These are phyloP conservation scores for Cirrhinus molitorella DNA, from an alignment of 2,797 vertebrate species.

Conservation along the genomic window DNA sequence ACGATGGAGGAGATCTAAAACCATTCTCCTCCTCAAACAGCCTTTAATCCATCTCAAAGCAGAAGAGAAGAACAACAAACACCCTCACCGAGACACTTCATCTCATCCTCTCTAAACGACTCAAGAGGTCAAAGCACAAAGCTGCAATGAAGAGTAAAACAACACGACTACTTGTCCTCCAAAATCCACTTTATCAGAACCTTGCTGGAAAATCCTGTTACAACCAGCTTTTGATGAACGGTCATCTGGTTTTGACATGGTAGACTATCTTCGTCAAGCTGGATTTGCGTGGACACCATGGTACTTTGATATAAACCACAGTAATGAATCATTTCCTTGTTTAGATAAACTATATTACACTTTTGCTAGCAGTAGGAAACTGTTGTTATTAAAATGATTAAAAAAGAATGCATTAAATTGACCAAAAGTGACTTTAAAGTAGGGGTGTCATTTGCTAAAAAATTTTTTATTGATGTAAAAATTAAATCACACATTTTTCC, in stretches of 20 bases:
- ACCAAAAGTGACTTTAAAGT: too few relatives aligned
- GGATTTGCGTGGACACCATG: not conserved
- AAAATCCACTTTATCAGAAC: not conserved
- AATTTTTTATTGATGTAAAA: too few relatives aligned
- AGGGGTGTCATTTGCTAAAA: too few relatives aligned
- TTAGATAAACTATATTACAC: not conserved
- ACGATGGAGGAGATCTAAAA: not conserved
- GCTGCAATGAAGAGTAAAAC: not conserved
- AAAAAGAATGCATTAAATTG: not conserved
- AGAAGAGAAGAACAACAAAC: slow-evolving; percentile 57
- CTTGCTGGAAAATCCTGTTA: not conserved
- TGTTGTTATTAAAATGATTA: not conserved
- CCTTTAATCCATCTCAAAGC: slow-evolving; percentile 69
- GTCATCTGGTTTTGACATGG: not conserved
- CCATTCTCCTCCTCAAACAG: slow-evolving; percentile 67
- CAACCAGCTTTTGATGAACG: not conserved
- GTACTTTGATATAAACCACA: not conserved
- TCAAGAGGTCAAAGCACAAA: not conserved
- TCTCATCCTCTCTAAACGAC: not conserved
- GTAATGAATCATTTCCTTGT: not conserved
- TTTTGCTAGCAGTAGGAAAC: not conserved
- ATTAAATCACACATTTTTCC: too few relatives aligned
- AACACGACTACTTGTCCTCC: not conserved
- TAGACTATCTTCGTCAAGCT: not conserved
- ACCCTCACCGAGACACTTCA: not conserved